Percentiles rank a stretch among this genome's conserved stretches.
Evolutionary conservation across 2,113 vertebrate species (phyloP).

Genomic region (Hydropotes inermis): DNA sequence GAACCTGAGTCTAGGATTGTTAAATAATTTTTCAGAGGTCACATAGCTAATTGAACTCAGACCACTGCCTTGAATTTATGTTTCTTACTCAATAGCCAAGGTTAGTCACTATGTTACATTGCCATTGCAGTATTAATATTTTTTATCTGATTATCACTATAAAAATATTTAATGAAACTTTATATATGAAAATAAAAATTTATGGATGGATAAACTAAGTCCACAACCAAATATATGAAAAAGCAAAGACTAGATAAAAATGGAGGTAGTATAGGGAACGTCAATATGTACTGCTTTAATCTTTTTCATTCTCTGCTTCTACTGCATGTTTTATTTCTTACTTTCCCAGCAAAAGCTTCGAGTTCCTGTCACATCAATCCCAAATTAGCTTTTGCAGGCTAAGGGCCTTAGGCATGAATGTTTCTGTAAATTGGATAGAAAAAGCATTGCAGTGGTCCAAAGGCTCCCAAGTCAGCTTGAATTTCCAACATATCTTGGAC

Average conservation of each 20-base stretch:
- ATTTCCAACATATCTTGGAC: constrained; percentile 31
- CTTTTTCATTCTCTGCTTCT: not conserved
- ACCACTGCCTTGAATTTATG: not conserved
- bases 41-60: not conserved
- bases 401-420: constrained; percentile 52
- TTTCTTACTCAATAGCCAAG: not conserved
- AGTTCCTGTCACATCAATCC: constrained; percentile 56
- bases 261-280: not conserved
- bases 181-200: not conserved
- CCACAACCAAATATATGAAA: not conserved
- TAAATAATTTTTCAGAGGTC: not conserved
- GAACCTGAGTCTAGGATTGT: not conserved
- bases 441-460: constrained; percentile 13
- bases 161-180: not conserved
- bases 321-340: constrained; percentile 9
- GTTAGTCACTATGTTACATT: not conserved
- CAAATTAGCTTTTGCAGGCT: constrained; percentile 51
- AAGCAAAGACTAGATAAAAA: not conserved
- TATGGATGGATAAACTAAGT: not conserved
- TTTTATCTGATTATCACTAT: not conserved
- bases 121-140: not conserved
- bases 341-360: not conserved
- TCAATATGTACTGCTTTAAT: not conserved
- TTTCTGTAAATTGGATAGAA: constrained; percentile 60
- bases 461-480: constrained; percentile 42